These are phyloP conservation scores for Tachina lurida DNA, from an alignment of 2,888 invertebrate species.

Conservation along the genomic window DNA sequence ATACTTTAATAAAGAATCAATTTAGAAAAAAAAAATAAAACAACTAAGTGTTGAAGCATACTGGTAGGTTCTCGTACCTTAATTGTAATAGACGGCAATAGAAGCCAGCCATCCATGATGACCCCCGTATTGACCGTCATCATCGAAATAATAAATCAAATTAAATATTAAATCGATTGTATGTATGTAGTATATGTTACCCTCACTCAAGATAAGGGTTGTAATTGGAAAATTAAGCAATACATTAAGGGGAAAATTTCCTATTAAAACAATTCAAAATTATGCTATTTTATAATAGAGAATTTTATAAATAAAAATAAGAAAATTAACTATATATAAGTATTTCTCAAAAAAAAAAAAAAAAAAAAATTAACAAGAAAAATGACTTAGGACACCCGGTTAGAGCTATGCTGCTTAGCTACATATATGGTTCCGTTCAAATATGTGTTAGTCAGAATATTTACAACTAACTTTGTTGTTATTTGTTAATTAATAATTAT, in stretches of 20 bases:
- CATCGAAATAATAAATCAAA: slow-evolving; percentile 24
- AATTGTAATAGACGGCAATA: slow-evolving; percentile 9
- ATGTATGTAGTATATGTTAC: background rate
- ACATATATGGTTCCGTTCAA: no score
- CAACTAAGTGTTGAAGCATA: slow-evolving; percentile 20
- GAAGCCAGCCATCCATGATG: slow-evolving; percentile 24
- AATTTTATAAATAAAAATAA: background rate
- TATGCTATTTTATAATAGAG: background rate
- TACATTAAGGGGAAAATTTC: background rate
- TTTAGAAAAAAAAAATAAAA: background rate
- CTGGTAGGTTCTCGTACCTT: slow-evolving; percentile 54
- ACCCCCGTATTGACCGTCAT: slow-evolving; percentile 36
- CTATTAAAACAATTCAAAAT: background rate
- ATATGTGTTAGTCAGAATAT: no score
- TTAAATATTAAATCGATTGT: slow-evolving; percentile 33
- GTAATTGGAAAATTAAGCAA: background rate
- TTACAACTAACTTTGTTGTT: no score
- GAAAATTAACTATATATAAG: background rate
- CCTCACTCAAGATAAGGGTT: slow-evolving; percentile 17
- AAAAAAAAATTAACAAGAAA: no score
- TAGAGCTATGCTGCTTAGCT: no score
- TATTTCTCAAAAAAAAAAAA: background rate
- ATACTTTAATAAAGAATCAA: background rate
- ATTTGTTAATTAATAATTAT: no score
- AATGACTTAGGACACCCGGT: no score